Evolutionary conservation across 1,140 invertebrate genomes (phyloP).

Genomic region (Formica selysi): DNA sequence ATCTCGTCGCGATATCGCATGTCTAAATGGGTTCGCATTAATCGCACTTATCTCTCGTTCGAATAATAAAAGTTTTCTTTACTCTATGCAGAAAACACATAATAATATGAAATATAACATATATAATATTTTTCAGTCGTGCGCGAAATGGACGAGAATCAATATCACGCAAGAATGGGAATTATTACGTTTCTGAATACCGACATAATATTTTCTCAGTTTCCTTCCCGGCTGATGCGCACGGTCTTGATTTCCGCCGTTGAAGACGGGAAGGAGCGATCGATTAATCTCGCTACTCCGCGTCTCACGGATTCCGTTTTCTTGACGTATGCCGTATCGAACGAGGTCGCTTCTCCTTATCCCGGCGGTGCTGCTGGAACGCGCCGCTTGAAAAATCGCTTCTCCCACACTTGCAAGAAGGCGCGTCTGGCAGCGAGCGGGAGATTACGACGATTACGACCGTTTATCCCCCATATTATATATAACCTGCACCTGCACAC

Average conservation of each 20-base stretch:
- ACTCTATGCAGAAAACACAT: background rate
- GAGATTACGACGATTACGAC: conserved; percentile 46
- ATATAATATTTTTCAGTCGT: background rate
- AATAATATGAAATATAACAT: background rate
- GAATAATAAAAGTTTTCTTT: background rate
- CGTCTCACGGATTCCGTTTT: conserved; percentile 12
- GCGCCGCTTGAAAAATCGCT: conserved; percentile 49
- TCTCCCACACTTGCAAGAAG: conserved; percentile 18
- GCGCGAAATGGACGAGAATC: background rate
- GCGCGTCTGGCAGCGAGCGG: conserved; percentile 33
- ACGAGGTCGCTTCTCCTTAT: background rate
- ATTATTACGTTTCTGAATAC: background rate
- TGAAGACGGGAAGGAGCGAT: conserved; percentile 17
- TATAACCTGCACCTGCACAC: background rate
- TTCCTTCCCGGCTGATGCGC: conserved; percentile 4
- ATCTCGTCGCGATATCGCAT: conserved; percentile 20
- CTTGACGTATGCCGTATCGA: conserved; percentile 48
- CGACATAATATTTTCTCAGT: conserved; percentile 28
- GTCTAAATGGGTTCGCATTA: background rate
- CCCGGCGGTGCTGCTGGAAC: conserved; percentile 40
- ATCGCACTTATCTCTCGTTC: too few relatives aligned
- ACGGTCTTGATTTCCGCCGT: conserved; percentile 41
- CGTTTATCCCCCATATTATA: conserved; percentile 43
- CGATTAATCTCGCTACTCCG: conserved; percentile 52
- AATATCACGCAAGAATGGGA: background rate